phyloP scores from a whole-genome alignment of 1,140 invertebrate species.

The Pissodes strobi region DNA sequence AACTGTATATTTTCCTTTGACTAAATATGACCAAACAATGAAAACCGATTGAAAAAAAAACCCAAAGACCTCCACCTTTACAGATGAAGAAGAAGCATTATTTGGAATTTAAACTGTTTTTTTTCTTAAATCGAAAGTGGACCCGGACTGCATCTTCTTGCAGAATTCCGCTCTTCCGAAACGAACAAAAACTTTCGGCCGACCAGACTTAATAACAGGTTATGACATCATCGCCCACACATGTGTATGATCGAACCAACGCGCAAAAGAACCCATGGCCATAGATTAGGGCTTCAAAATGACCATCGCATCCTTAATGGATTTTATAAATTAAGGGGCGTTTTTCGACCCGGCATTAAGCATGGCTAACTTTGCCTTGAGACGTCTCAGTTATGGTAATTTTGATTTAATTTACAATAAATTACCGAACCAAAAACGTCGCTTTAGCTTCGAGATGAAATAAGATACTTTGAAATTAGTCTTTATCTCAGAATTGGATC shows the following conservation, averaged over 20 bases:
- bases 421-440: too few species aligned
- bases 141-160: too few species aligned
- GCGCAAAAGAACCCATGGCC: not conserved
- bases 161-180: not conserved
- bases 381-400: not conserved
- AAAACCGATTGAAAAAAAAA: not conserved
- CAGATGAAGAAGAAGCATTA: too few species aligned
- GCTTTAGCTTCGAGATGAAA: too few species aligned
- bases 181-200: too few species aligned
- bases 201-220: too few species aligned
- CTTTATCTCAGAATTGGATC: too few species aligned
- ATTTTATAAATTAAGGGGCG: constrained; percentile 3
- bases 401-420: not conserved
- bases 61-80: too few species aligned
- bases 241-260: not conserved
- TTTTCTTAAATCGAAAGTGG: too few species aligned
- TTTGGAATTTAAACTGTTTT: too few species aligned
- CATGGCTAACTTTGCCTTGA: not conserved
- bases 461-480: too few species aligned
- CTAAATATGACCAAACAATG: not conserved
- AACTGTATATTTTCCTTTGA: too few species aligned
- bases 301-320: constrained; percentile 2
- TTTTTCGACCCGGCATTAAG: not conserved
- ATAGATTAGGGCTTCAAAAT: not conserved
- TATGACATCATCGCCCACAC: constrained; percentile 9